Evolutionary conservation across 2,797 vertebrate genomes (phyloP).

Genomic region (Parotocinclus haroldoi): DNA sequence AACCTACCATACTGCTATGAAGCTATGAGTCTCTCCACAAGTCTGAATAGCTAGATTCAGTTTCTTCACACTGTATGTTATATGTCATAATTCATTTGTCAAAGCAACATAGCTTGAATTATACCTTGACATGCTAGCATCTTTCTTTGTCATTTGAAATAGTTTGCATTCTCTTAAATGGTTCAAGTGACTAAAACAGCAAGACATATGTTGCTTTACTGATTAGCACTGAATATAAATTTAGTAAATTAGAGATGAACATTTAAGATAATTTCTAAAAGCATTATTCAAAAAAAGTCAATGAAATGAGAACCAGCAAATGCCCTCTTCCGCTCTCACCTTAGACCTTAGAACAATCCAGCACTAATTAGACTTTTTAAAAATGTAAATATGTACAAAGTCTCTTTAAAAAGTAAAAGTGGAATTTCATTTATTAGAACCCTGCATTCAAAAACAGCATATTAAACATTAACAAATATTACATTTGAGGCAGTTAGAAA

Average conservation of each 20-base stretch:
- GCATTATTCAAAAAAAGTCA: too few relatives aligned
- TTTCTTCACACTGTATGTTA: constrained; percentile 4
- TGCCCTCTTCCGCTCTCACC: too few relatives aligned
- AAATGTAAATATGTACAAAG: too few relatives aligned
- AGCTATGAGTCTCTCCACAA: constrained; percentile 2
- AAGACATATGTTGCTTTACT: not conserved
- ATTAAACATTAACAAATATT: too few relatives aligned
- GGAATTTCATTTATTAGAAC: too few relatives aligned
- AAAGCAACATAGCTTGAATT: constrained; percentile 43
- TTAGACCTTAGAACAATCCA: too few relatives aligned
- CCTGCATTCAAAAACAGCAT: too few relatives aligned
- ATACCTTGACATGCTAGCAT: constrained; percentile 38
- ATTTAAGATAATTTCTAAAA: too few relatives aligned
- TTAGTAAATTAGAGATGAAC: not conserved
- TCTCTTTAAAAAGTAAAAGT: too few relatives aligned
- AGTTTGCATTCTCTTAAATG: constrained; percentile 32
- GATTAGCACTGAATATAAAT: not conserved
- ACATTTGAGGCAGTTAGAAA: too few relatives aligned
- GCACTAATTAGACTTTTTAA: too few relatives aligned
- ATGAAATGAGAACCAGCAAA: too few relatives aligned
- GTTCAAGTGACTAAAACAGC: constrained; percentile 14
- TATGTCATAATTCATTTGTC: constrained; percentile 21
- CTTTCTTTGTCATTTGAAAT: constrained; percentile 28
- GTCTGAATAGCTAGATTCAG: not conserved
- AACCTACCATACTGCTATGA: constrained; percentile 18